These are phyloP conservation scores for Origma solitaria DNA, from an alignment of 2,113 vertebrate genomes.

Conservation along the genomic window DNA sequence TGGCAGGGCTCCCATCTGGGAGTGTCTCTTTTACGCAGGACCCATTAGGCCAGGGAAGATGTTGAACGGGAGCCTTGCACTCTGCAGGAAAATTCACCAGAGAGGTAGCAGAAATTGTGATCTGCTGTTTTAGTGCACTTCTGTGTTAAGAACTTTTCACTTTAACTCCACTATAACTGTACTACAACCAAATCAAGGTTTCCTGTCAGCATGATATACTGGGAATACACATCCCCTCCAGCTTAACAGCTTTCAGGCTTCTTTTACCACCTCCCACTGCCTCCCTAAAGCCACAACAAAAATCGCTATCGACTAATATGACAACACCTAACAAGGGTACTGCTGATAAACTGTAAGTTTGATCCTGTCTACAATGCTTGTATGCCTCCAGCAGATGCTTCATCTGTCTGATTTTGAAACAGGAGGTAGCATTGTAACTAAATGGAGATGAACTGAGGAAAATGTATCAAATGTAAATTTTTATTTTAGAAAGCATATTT, in stretches of 20 bases:
- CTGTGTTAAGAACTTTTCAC: neutral
- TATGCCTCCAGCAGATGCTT: neutral
- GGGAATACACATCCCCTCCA: neutral
- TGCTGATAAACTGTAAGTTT: neutral
- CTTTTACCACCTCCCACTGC: neutral
- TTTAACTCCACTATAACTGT: neutral
- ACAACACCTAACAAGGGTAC: neutral
- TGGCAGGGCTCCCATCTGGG: fast-evolving
- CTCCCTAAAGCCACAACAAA: neutral
- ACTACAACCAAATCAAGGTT: neutral
- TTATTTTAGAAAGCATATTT: neutral
- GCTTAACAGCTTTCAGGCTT: neutral
- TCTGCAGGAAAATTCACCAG: neutral
- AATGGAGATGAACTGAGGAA: neutral
- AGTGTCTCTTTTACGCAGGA: fast-evolving
- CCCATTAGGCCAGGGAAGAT: neutral
- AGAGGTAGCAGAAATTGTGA: neutral
- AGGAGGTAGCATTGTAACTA: neutral
- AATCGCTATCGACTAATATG: neutral
- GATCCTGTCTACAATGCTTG: neutral
- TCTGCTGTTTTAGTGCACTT: neutral
- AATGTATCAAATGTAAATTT: neutral
- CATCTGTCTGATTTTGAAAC: neutral
- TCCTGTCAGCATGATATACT: neutral
- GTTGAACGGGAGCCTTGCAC: neutral